Evolutionary conservation across 2,888 invertebrate genomes (phyloP), one percentile per base, ranked within the genome.

Genomic region (Apodemia hepburni): DNA sequence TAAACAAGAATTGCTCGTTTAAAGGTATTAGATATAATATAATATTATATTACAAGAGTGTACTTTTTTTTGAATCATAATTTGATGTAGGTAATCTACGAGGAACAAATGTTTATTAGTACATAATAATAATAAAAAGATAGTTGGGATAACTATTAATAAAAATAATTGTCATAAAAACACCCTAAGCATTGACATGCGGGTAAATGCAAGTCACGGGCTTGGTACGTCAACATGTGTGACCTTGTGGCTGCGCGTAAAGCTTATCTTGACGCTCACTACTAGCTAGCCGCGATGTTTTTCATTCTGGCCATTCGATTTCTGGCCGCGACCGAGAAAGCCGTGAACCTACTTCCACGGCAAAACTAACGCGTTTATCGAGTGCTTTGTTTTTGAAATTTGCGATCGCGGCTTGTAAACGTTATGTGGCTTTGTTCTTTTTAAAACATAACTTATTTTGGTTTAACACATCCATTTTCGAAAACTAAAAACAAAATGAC

Each of bases 131-230:
- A 45, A 45, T 45, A n/a, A 4, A 1, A 27, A 45, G 45, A 15
- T 29, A 38, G 42, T 63, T 17, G 42, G 42, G 15, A 42, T 42
- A 42, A 42, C 42, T 42, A 42, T 12, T 5, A 18, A 58, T 61
- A 58, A 22, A 45, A 33, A 66, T 45, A 60, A 58, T 61, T 33
- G 58, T 62, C 66, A 63, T 68, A 67, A 70, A 70, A 65, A 64
- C 68, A 67, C 72, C 75, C 74, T 77, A 75, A 76, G 71, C 72
- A 75, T 66, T 69, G 71, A 69, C 73, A 75, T 79, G 79, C 76
- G 77, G 75, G 77, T 77, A 77, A 75, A 86, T 84, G 80, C 85
- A 73, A 85, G 82, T 85, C 85, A 87, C 83, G 85, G 82, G 77
- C 77, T 73, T 71, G 72, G 73, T 79, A 80, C 81, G 79, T 82